Conservation (phyloP, 2,888 invertebrate species). For the Xestia c-nigrum region DNA sequence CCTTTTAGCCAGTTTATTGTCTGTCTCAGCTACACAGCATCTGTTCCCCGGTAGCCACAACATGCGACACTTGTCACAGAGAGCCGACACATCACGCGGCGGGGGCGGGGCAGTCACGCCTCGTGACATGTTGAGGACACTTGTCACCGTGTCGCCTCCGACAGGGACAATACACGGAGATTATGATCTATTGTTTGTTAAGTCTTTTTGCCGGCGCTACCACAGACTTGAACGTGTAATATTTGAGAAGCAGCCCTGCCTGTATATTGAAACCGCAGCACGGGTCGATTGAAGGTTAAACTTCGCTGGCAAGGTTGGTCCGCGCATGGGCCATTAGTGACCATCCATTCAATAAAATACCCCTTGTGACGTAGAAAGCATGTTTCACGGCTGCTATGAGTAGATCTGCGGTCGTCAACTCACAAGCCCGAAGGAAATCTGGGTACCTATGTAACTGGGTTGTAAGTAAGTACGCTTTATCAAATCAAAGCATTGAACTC, state of each 20-base stretch:
- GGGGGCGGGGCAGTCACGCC: constrained; percentile 57
- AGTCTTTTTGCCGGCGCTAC: constrained; percentile 1
- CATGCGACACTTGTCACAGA: constrained; percentile 14
- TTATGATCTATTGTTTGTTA: constrained; percentile 31
- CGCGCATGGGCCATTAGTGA: neutral
- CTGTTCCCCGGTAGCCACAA: constrained; percentile 14
- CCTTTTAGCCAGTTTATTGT: constrained; percentile 8
- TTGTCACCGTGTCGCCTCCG: constrained; percentile 31
- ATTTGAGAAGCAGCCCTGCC: neutral
- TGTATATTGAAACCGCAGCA: neutral
- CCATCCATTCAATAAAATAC: neutral
- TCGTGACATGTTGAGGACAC: constrained; percentile 53
- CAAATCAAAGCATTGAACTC: neutral
- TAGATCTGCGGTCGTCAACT: neutral
- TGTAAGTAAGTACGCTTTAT: neutral
- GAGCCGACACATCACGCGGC: constrained; percentile 38
- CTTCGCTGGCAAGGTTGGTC: neutral
- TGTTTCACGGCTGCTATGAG: neutral
- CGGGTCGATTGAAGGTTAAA: neutral
- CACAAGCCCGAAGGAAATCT: neutral
- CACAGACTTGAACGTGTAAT: neutral
- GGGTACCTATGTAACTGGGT: neutral
- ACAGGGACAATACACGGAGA: constrained; percentile 17
- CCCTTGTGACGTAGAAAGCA: neutral
- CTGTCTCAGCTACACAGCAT: constrained; percentile 22